Percentiles rank a stretch among this genome's conserved stretches.
Evolutionary conservation across 1,140 invertebrate species (phyloP).

Genomic region (Mesaphorura yosii): DNA sequence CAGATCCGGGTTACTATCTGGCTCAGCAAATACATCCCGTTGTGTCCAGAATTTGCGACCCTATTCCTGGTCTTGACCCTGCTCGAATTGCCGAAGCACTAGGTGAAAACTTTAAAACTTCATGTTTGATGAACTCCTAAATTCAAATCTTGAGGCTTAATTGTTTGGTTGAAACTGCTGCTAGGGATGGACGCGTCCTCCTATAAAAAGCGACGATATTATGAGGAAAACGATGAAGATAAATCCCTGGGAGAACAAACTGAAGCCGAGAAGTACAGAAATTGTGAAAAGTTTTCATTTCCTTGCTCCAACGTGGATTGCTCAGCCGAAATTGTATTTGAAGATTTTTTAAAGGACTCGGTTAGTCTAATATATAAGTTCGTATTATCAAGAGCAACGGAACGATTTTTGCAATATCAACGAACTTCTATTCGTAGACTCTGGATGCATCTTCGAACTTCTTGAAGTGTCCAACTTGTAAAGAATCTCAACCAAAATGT

Average conservation of each 20-base stretch:
- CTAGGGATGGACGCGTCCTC: conserved; percentile 43
- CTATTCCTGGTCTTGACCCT: conserved; percentile 85
- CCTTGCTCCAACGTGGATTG: conserved; percentile 39
- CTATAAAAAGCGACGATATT: conserved; percentile 37
- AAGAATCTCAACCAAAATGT: conserved; percentile 46
- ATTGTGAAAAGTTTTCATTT: conserved; percentile 49
- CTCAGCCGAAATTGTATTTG: conserved; percentile 37
- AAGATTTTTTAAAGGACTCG: too few relatives aligned
- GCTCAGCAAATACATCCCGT: conserved; percentile 86
- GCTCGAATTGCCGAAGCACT: conserved; percentile 78
- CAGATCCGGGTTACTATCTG: conserved; percentile 75
- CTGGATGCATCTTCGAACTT: too few relatives aligned
- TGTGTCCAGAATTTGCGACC: conserved; percentile 82
- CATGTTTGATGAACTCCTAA: conserved; percentile 1
- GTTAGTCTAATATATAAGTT: too few relatives aligned
- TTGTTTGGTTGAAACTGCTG: too few relatives aligned
- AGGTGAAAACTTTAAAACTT: conserved; percentile 41
- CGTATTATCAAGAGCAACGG: too few relatives aligned
- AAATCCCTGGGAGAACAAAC: conserved; percentile 40
- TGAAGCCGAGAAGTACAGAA: conserved; percentile 58
- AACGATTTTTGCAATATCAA: too few relatives aligned
- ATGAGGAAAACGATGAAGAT: conserved; percentile 42
- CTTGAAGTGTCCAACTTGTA: conserved; percentile 47
- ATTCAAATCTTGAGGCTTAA: conserved; percentile 8
- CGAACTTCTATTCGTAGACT: too few relatives aligned